A percentile compares a stretch with the other conserved stretches of the same genome.
phyloP scores from a whole-genome alignment of 2,888 invertebrate species.

The Cataglyphis albicans region DNA sequence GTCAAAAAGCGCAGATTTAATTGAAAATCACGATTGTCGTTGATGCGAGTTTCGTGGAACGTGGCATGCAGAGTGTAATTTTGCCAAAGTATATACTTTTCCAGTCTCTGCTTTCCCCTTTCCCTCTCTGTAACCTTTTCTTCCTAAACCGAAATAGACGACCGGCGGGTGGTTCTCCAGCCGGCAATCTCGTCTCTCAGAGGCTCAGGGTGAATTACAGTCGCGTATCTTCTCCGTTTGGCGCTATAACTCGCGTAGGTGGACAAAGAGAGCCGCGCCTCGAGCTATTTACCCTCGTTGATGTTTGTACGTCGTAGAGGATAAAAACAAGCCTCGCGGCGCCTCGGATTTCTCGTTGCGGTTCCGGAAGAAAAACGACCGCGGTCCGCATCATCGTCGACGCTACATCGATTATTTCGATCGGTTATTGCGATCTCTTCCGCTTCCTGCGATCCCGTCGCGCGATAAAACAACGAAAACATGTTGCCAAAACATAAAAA shows the following conservation, averaged over 20 bases:
- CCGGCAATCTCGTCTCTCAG: conserved; percentile 54
- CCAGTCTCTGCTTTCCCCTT: not conserved
- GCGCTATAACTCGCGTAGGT: conserved; percentile 46
- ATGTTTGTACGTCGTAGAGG: conserved; percentile 60
- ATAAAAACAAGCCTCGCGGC: conserved; percentile 52
- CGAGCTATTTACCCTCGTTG: conserved; percentile 60
- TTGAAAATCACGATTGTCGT: conserved; percentile 28
- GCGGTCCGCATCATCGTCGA: not conserved
- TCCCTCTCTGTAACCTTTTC: conserved; percentile 33
- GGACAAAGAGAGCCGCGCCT: conserved; percentile 58
- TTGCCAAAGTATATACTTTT: conserved; percentile 37
- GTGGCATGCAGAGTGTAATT: conserved; percentile 34
- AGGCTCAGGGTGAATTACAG: conserved; percentile 61
- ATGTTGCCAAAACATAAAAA: conserved; percentile 13
- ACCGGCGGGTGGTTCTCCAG: conserved; percentile 46
- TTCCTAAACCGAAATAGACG: conserved; percentile 55
- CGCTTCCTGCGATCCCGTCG: not conserved
- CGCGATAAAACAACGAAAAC: conserved; percentile 19
- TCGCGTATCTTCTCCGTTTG: conserved; percentile 44
- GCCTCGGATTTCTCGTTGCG: conserved; percentile 26
- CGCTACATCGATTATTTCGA: not conserved
- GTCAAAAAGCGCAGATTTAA: not conserved
- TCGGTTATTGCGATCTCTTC: not conserved
- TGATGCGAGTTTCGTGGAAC: not conserved
- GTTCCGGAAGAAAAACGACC: not conserved